Conservation (phyloP, 2,797 vertebrate species). For the Coluber constrictor region DNA sequence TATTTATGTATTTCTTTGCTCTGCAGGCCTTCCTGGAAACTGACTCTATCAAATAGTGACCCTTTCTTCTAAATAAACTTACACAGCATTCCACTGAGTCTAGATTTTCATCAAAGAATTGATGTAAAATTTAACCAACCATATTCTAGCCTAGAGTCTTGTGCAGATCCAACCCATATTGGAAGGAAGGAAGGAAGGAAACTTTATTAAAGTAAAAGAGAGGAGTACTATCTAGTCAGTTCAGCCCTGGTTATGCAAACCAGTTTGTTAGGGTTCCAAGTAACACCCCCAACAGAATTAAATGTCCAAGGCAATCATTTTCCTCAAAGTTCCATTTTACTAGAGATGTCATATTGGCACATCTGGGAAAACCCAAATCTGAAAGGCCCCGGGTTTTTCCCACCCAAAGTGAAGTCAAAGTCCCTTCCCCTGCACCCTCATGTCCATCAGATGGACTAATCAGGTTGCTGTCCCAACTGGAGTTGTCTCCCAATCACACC, state of each 20-base stretch:
- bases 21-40: background rate
- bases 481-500: too few relatives aligned
- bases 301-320: too few relatives aligned
- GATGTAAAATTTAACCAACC: background rate
- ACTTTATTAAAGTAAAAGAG: background rate
- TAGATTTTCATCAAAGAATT: background rate
- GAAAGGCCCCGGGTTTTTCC: too few relatives aligned
- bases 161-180: background rate
- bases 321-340: too few relatives aligned
- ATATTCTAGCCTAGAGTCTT: background rate
- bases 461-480: too few relatives aligned
- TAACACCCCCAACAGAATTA: too few relatives aligned
- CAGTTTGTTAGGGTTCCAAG: background rate
- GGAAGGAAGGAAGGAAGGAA: background rate
- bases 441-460: too few relatives aligned
- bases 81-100: background rate
- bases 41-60: background rate
- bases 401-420: too few relatives aligned
- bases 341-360: too few relatives aligned
- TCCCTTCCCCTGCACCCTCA: too few relatives aligned
- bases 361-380: too few relatives aligned
- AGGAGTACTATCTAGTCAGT: background rate
- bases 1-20: background rate
- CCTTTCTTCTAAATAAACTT: background rate
- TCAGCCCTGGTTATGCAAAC: background rate